Evolutionary conservation across 2,113 vertebrate genomes (phyloP).

Genomic region (Isurus oxyrinchus): DNA sequence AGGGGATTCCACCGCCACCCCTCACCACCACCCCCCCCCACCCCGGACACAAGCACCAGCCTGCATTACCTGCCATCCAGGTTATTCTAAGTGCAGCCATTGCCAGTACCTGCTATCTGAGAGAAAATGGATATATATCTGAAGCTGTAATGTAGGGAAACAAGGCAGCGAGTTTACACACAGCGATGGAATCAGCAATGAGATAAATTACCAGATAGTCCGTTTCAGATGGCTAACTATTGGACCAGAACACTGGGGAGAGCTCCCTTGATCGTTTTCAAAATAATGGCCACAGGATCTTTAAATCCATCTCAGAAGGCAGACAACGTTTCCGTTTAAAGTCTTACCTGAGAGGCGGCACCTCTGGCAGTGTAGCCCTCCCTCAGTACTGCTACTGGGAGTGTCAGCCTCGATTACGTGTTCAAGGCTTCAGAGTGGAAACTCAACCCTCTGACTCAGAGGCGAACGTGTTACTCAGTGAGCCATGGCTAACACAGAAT

Average conservation of each 20-base stretch:
- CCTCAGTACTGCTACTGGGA: background rate
- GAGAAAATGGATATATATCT: background rate
- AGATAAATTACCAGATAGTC: background rate
- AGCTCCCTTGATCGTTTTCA: background rate
- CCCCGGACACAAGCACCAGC: too few relatives aligned
- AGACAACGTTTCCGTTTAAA: background rate
- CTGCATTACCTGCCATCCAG: background rate
- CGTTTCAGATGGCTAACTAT: background rate
- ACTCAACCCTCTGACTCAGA: background rate
- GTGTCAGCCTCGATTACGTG: background rate
- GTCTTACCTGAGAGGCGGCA: background rate
- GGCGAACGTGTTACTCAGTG: background rate
- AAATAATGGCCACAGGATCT: background rate
- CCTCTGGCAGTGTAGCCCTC: background rate
- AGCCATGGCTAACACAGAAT: background rate
- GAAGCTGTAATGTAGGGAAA: background rate
- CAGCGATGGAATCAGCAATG: background rate
- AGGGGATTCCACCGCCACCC: too few relatives aligned
- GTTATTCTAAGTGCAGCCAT: background rate
- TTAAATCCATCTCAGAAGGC: background rate
- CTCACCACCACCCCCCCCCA: too few relatives aligned
- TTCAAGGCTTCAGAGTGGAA: background rate
- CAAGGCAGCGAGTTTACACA: background rate
- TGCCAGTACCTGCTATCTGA: background rate
- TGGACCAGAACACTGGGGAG: background rate